Percentiles rank a stretch among this genome's conserved stretches.
These are phyloP conservation scores for Clostera curtula DNA, from an alignment of 2,888 invertebrate genomes.

Conservation along the genomic window DNA sequence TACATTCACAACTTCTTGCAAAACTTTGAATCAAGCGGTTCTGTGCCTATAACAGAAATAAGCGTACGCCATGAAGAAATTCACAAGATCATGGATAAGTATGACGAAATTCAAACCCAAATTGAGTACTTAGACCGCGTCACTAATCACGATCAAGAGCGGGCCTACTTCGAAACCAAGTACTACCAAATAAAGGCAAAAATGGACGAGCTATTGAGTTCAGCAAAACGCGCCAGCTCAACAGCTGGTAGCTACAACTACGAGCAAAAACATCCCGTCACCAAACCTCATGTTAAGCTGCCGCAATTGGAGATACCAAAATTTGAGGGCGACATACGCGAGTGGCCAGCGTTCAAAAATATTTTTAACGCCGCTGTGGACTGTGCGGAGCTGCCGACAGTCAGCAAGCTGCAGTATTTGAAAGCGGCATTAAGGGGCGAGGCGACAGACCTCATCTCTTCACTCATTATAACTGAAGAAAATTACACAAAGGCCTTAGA, in stretches of 20 bases:
- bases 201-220: not conserved
- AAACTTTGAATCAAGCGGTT: too few relatives aligned
- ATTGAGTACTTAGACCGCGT: too few relatives aligned
- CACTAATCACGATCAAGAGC: not conserved
- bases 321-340: not conserved
- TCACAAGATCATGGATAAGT: not conserved
- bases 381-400: not conserved
- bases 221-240: not conserved
- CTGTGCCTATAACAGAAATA: too few relatives aligned
- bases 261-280: too few relatives aligned
- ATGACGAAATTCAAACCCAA: not conserved
- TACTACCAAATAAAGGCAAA: not conserved
- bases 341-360: not conserved
- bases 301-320: not conserved
- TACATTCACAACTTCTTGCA: too few relatives aligned
- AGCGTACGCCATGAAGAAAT: too few relatives aligned
- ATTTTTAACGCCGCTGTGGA: not conserved
- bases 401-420: not conserved
- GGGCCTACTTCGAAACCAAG: not conserved
- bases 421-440: not conserved
- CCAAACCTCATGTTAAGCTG: too few relatives aligned
- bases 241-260: not conserved
- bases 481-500: not conserved
- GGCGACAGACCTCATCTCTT: not conserved
- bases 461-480: not conserved